Conservation (phyloP, 1,140 invertebrate species). For the Plectus sambesii region DNA sequence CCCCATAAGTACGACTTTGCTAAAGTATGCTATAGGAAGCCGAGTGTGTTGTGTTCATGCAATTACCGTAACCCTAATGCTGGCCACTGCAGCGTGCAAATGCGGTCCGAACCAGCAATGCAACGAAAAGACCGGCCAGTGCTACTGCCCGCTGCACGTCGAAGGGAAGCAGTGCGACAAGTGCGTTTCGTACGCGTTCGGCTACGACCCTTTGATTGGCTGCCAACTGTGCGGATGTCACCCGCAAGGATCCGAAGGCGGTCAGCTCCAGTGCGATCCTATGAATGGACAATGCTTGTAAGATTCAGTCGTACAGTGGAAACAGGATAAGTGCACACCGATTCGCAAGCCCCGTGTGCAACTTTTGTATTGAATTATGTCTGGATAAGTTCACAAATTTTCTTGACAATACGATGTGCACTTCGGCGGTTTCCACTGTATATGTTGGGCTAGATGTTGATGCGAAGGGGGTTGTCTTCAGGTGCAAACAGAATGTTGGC, state of each 20-base stretch:
- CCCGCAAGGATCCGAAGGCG: slow-evolving; percentile 62
- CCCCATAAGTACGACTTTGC: not conserved
- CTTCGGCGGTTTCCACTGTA: too few species aligned
- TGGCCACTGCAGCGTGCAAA: slow-evolving; percentile 48
- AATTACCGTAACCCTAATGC: slow-evolving; percentile 18
- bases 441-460: slow-evolving; percentile 24
- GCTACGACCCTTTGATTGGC: slow-evolving; percentile 82
- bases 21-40: not conserved
- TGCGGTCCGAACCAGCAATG: slow-evolving; percentile 40
- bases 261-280: slow-evolving; percentile 73
- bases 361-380: too few species aligned
- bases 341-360: too few species aligned
- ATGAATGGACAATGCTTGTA: slow-evolving; percentile 67
- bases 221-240: slow-evolving; percentile 83
- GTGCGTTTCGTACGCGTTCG: slow-evolving; percentile 76
- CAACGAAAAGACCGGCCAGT: slow-evolving; percentile 49
- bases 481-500: slow-evolving; percentile 73
- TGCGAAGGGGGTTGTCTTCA: slow-evolving; percentile 45
- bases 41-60: not conserved
- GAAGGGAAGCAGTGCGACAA: slow-evolving; percentile 66
- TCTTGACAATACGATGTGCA: too few species aligned
- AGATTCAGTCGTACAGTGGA: too few species aligned
- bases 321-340: too few species aligned
- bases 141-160: slow-evolving; percentile 55
- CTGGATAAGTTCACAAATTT: too few species aligned